These are phyloP conservation scores for Zophobas atratus DNA, from an alignment of 1,140 invertebrate species.

Conservation along the genomic window DNA sequence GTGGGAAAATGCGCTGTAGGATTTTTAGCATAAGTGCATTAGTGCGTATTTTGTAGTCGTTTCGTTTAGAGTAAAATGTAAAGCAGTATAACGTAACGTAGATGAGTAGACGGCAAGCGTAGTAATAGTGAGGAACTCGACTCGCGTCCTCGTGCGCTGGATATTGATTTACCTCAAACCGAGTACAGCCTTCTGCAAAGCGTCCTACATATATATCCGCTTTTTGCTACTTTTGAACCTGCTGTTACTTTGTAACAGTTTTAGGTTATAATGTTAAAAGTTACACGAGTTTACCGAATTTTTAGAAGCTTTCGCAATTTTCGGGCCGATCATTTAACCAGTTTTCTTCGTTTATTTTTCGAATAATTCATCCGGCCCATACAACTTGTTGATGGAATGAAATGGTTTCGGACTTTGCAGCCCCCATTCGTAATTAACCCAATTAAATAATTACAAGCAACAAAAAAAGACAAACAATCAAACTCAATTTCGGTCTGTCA, in stretches of 20 bases:
- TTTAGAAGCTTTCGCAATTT: conserved; percentile 33
- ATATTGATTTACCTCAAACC: conserved; percentile 48
- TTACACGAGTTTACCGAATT: conserved; percentile 40
- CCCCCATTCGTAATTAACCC: conserved; percentile 18
- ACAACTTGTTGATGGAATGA: conserved; percentile 22
- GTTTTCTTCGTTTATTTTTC: conserved; percentile 23
- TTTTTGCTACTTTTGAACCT: conserved; percentile 49
- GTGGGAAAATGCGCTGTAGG: background rate
- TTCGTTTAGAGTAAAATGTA: conserved; percentile 15
- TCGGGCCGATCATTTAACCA: conserved; percentile 18
- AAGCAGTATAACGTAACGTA: conserved; percentile 29
- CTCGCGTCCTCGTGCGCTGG: conserved; percentile 45
- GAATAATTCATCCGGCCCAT: conserved; percentile 18
- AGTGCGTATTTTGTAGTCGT: background rate
- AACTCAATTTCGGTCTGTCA: conserved; percentile 33
- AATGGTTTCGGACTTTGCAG: background rate
- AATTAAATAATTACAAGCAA: conserved; percentile 31
- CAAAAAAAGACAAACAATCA: conserved; percentile 26
- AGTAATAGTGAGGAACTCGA: conserved; percentile 47
- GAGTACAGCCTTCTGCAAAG: conserved; percentile 45
- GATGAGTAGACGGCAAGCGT: conserved; percentile 29
- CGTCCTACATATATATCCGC: conserved; percentile 45
- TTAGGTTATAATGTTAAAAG: conserved; percentile 46
- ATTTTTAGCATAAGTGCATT: background rate
- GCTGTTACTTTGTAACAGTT: conserved; percentile 48